phyloP scores from a whole-genome alignment of 2,797 vertebrate species.

The Prunella strophiata region DNA sequence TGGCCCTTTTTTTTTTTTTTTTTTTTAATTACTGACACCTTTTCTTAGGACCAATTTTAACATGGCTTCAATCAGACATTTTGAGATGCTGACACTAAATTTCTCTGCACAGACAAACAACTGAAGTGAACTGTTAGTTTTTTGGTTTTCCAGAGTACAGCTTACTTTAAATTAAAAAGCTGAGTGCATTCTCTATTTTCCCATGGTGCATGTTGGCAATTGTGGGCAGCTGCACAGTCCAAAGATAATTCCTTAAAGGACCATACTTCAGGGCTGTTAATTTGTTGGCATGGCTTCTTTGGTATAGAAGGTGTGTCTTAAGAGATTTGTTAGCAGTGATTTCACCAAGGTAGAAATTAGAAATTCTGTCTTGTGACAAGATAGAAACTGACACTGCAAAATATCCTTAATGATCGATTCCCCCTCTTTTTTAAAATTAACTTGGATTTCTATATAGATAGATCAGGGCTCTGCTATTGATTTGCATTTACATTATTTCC shows the following conservation, averaged over 20 bases:
- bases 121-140: not conserved
- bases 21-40: not conserved
- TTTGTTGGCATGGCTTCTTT: not conserved
- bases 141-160: not conserved
- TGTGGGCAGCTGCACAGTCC: not conserved
- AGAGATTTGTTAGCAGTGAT: not conserved
- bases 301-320: not conserved
- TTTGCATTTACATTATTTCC: not conserved
- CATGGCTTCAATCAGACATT: not conserved
- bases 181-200: not conserved
- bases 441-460: not conserved
- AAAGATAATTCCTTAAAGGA: not conserved
- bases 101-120: not conserved
- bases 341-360: not conserved
- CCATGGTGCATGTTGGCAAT: not conserved
- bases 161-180: not conserved
- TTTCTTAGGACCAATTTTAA: not conserved
- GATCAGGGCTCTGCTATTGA: not conserved
- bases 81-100: not conserved
- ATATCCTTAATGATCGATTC: not conserved
- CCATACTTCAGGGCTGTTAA: not conserved
- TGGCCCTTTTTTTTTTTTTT: not conserved
- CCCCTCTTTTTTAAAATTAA: not conserved
- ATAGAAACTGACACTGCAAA: not conserved
- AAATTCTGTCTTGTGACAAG: not conserved